Base-by-base conservation (phyloP, 2,113 vertebrate genomes). In the Percina caprodes region DNA sequence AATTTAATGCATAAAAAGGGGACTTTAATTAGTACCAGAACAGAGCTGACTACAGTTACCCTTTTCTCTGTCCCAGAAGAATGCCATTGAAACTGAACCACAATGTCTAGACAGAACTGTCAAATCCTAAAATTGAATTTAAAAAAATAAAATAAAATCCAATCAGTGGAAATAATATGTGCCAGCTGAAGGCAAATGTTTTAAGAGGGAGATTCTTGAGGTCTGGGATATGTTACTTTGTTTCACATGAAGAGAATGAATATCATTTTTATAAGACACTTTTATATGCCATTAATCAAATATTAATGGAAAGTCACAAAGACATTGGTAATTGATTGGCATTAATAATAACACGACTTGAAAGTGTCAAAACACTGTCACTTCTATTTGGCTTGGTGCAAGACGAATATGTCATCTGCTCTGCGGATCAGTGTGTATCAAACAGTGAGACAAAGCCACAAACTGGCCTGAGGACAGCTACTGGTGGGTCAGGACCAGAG, bases 1-100 rank as follows among this genome's bases (percentile, higher is more conserved):
- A 24, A 67, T 33, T 59, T 15, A 69, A 77, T 48, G 26, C n/a
- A 65, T 49, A 39, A 54, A 69, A 24, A 42, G 3, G 2, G 15
- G 33, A 14, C n/a, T 24, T 13, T 85, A 82, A 88, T 72, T 74
- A 51, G 61, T 68, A 66, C 68, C 10, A 89, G 82, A 81, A 63
- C 60, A 77, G 61, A 67, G 66, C 23, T 21, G 60, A 59, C 10
- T 23, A 12, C 66, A 48, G 52, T 9, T 49, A 18, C 21, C 9
- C 5, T 13, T 45, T 30, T 33, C 52, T 59, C 60, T 67, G 18
- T 45, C 39, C 12, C 26, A 77, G 16, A 56, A 65, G 48, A 80
- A 56, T 9, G 61, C 76, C 35, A 54, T 5, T 88, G 61, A 81
- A 81, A 66, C 45, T 12, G 35, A 81, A 72, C 60, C 67, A 6